Percentiles rank a stretch among this genome's conserved stretches.
Conservation (phyloP, 2,888 invertebrate genomes). For the Seladonia tumulorum region DNA sequence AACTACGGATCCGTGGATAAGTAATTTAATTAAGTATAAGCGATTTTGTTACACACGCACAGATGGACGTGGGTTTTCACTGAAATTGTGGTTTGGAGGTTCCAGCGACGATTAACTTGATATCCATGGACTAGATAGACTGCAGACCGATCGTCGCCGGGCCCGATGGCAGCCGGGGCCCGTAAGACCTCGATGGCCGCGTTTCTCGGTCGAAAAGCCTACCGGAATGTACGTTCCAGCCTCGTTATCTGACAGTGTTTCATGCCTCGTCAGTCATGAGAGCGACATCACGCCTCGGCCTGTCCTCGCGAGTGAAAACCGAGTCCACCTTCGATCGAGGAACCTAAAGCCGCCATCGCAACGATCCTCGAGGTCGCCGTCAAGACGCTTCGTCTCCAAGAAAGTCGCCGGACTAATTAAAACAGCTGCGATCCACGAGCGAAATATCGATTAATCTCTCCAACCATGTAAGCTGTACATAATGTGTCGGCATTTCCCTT, state of each 20-base stretch:
- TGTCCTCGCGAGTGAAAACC: slow-evolving; percentile 68
- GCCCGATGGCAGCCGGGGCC: slow-evolving; percentile 15
- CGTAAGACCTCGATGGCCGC: slow-evolving; percentile 39
- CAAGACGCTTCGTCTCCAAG: background rate
- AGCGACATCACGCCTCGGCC: slow-evolving; percentile 71
- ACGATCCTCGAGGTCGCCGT: slow-evolving; percentile 42
- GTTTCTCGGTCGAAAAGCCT: slow-evolving; percentile 59
- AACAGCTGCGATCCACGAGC: background rate
- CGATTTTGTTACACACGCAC: too few species aligned
- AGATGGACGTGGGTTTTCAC: too few species aligned
- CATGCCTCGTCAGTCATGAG: slow-evolving; percentile 77
- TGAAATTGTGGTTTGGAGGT: too few species aligned
- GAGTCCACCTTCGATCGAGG: slow-evolving; percentile 69
- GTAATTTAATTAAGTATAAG: too few species aligned
- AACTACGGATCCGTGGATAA: too few species aligned
- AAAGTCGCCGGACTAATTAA: slow-evolving; percentile 1
- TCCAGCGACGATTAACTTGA: background rate
- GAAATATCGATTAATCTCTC: background rate
- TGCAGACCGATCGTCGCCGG: slow-evolving; percentile 20
- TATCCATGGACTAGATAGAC: background rate
- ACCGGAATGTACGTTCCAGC: slow-evolving; percentile 80
- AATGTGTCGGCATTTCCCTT: background rate
- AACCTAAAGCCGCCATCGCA: slow-evolving; percentile 2
- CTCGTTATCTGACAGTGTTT: slow-evolving; percentile 79
- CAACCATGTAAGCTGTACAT: too few species aligned